These are phyloP conservation scores for Kryphioiulus occultus DNA, from an alignment of 2,888 invertebrate species.

Conservation along the genomic window DNA sequence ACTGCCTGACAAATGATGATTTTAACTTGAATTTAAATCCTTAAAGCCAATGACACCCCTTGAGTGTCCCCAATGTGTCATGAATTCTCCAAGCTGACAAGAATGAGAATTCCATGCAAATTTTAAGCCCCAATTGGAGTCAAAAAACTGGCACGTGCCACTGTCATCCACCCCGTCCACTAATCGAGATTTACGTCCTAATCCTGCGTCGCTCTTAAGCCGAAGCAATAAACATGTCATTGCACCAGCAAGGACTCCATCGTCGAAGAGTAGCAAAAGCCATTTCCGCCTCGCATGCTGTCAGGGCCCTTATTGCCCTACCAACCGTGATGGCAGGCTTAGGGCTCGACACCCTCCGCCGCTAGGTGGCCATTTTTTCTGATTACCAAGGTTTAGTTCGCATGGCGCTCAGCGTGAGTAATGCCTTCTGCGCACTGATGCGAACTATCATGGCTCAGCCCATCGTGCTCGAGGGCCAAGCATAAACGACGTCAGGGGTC, in stretches of 20 bases:
- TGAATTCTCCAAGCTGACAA: too few relatives aligned
- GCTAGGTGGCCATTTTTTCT: background rate
- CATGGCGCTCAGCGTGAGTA: conserved; percentile 23
- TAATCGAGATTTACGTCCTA: conserved; percentile 4
- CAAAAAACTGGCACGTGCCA: too few relatives aligned
- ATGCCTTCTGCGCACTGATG: background rate
- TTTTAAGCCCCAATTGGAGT: too few relatives aligned
- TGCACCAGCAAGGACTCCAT: conserved; percentile 1
- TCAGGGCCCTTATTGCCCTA: background rate
- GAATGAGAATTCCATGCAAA: too few relatives aligned
- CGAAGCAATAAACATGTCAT: background rate
- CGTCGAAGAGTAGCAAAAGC: background rate
- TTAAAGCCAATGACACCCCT: too few relatives aligned
- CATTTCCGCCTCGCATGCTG: background rate
- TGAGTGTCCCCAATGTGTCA: too few relatives aligned
- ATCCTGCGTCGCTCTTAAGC: background rate
- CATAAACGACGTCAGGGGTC: conserved; percentile 15
- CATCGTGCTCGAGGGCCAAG: background rate
- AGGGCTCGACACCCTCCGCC: background rate
- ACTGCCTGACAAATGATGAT: too few relatives aligned
- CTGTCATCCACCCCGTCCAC: background rate
- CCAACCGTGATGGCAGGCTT: conserved; percentile 15
- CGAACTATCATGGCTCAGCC: background rate
- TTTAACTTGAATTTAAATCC: too few relatives aligned
- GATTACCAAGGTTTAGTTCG: background rate